A percentile compares a stretch with the other conserved stretches of the same genome.
These are phyloP conservation scores for Rostratula benghalensis DNA, from an alignment of 2,113 vertebrate species.

Conservation along the genomic window DNA sequence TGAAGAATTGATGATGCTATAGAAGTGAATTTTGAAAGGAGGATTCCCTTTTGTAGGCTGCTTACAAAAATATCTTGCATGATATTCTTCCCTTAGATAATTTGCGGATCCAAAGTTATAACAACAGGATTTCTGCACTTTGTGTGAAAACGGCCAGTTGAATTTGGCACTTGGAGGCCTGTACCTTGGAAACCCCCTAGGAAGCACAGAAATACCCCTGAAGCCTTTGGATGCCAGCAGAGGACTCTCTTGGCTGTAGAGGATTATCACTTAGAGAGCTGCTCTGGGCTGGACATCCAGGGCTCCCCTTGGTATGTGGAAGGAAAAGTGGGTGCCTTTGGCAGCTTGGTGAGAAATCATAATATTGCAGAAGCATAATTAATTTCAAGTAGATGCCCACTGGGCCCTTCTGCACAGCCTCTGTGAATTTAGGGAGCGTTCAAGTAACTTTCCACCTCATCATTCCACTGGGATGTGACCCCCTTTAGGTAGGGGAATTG, in stretches of 20 bases:
- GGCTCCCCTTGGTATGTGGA: rapidly evolving
- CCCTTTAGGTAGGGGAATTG: not conserved
- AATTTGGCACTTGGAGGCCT: not conserved
- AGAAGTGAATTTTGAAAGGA: not conserved
- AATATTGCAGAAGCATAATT: not conserved
- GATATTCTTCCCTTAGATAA: not conserved
- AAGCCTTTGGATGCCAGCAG: not conserved
- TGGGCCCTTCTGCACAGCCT: constrained; percentile 11
- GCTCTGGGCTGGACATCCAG: not conserved
- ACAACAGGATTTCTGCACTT: not conserved
- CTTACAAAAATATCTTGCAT: rapidly evolving
- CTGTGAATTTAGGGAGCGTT: not conserved
- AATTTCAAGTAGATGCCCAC: not conserved
- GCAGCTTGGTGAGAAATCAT: not conserved
- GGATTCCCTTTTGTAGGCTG: not conserved
- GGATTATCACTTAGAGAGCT: rapidly evolving
- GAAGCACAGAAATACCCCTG: not conserved
- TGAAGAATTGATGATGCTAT: not conserved
- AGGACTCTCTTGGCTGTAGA: not conserved
- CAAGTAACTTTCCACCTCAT: not conserved
- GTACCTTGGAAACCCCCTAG: not conserved
- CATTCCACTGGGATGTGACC: rapidly evolving
- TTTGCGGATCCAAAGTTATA: not conserved
- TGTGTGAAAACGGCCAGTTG: not conserved
- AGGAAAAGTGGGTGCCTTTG: not conserved